Percentiles rank a stretch among this genome's conserved stretches.
phyloP scores from a whole-genome alignment of 2,113 vertebrate species.

The Caranx melampygus region DNA sequence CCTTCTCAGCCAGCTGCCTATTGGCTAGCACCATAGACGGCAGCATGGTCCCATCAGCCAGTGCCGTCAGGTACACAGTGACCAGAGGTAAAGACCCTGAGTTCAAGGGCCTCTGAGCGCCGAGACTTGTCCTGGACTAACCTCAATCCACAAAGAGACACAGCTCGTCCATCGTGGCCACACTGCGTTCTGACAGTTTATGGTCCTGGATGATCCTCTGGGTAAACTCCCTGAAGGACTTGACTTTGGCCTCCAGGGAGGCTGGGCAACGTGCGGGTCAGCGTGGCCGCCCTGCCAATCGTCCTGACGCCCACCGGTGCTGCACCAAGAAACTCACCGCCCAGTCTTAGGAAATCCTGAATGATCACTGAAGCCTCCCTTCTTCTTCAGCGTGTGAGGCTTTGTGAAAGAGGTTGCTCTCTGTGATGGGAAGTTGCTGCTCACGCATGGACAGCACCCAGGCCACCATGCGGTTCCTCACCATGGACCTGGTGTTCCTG shows the following conservation, averaged over 20 bases:
- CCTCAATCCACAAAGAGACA: slow-evolving; percentile 89
- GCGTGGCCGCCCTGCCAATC: slow-evolving; percentile 45
- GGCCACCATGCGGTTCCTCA: slow-evolving; percentile 85
- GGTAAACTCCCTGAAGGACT: slow-evolving; percentile 86
- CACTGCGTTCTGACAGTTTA: slow-evolving; percentile 76
- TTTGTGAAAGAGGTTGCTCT: slow-evolving; percentile 91
- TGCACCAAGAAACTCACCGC: slow-evolving; percentile 92
- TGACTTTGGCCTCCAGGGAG: slow-evolving; percentile 80
- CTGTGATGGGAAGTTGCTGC: slow-evolving; percentile 91
- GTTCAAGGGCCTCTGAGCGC: slow-evolving; percentile 82
- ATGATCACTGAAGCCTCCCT: slow-evolving; percentile 81
- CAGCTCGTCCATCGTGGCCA: slow-evolving; percentile 90
- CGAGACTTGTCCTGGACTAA: slow-evolving; percentile 55
- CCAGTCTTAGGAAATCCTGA: slow-evolving; percentile 95
- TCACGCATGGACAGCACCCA: slow-evolving; percentile 92
- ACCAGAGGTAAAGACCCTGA: slow-evolving; percentile 88
- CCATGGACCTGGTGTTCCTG: slow-evolving; percentile 75
- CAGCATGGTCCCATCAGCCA: slow-evolving; percentile 89
- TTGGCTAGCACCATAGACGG: slow-evolving; percentile 85
- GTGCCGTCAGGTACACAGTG: slow-evolving; percentile 86
- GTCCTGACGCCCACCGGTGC: slow-evolving; percentile 83
- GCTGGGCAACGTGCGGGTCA: slow-evolving; percentile 80
- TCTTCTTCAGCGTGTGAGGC: slow-evolving; percentile 88
- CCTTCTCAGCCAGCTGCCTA: slow-evolving; percentile 51
- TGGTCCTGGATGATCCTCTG: slow-evolving; percentile 84